Conservation (phyloP, 2,888 invertebrate species). For the Cataglyphis albicans region DNA sequence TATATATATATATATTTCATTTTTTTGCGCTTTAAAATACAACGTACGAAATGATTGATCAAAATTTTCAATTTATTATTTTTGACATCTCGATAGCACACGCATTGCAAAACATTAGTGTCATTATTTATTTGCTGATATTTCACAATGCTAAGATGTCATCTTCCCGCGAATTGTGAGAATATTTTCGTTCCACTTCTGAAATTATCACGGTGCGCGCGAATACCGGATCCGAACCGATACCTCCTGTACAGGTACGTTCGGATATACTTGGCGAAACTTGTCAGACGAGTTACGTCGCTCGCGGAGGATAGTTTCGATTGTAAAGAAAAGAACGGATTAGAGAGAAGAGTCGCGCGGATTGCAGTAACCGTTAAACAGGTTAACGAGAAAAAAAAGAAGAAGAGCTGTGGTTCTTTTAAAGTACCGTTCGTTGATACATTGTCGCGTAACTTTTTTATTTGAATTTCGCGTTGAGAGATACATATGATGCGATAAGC, state of each 20-base stretch:
- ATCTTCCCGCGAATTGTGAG: not conserved
- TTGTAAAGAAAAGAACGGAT: slow-evolving; percentile 24
- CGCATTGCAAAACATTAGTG: not conserved
- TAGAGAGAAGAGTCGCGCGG: slow-evolving; percentile 21
- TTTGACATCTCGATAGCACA: not conserved
- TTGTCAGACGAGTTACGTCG: not conserved
- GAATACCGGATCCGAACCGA: not conserved
- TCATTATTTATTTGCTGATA: not conserved
- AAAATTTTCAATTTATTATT: not conserved
- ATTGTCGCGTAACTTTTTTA: slow-evolving; percentile 5
- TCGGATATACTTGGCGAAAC: not conserved
- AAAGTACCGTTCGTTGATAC: not conserved
- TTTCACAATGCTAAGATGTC: not conserved
- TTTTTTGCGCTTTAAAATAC: not conserved
- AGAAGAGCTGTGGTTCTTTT: not conserved
- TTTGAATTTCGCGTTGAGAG: not conserved
- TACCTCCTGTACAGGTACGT: not conserved
- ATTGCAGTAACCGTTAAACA: not conserved
- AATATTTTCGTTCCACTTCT: not conserved
- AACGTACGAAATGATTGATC: not conserved
- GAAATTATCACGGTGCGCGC: not conserved
- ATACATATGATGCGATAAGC: not conserved
- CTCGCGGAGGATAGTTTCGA: not conserved
- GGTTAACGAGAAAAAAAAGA: not conserved
- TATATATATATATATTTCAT: not conserved